Base-by-base conservation (phyloP, 2,888 invertebrate genomes). In the Aleiodes alternator region DNA sequence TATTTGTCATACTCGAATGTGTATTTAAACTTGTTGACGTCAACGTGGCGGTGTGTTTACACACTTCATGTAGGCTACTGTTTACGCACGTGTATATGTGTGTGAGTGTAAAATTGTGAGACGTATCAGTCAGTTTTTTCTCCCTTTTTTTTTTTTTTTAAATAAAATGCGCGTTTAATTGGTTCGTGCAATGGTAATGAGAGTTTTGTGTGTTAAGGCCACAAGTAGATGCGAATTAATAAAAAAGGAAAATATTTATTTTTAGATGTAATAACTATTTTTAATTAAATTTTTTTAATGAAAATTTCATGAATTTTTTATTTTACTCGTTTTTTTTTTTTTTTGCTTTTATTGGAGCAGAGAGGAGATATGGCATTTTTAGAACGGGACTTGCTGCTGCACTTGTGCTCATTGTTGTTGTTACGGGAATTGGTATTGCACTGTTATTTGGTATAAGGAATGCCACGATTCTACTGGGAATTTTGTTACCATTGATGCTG, bases 341-440 rank as follows among this genome's bases (percentile, higher is more conserved):
- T 16, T 55, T 14, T 4, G 14, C 51, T 9, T 51, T 11, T 29
- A 11, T 59, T n/a, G 34, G 23, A 3, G 14, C 34, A 79, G 79
- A 79, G 73, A 68, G 78, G n/a, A 74, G 78, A 43, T 79, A 79
- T 70, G 79, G 79, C 31, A 75, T 78, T 43, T 78, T 64, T 56
- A 51, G 69, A 50, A 56, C 76, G 16, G 79, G 79, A 69, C 71
- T 76, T 56, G 72, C 55, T 29, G 70, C 78, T 50, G 79, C 79
- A 5, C 16, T 56, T 31, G 66, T 79, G 2, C 61, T 79, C 38
- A 79, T 79, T 53, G 38, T 78, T 14, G 56, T 75, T 50, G 61
- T 76, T 16, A 71, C 57, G 2, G 79, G 53, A 12, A 70, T 66
- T 29, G 79, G 78, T 11, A 76, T 76, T 57, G 75, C 78, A n/a